Evolutionary conservation across 1,140 invertebrate genomes (phyloP), one percentile per base, ranked within the genome.

Genomic region (Drosophila ironensis): DNA sequence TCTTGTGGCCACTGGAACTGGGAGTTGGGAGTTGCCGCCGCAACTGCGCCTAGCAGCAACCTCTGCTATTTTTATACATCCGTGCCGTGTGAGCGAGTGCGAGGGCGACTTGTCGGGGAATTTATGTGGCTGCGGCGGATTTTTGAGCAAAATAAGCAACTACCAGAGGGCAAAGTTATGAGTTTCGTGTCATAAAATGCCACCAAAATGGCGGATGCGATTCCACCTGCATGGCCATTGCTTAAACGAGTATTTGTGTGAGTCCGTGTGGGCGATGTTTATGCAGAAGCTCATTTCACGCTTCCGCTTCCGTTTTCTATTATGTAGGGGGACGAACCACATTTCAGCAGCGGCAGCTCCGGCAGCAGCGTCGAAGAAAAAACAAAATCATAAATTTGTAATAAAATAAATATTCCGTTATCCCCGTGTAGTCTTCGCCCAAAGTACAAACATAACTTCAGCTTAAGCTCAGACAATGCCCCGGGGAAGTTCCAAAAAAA

Each of bases 371-470:
- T 12, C 25, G 22, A 27, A 50, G 53, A 60, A 86, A 86, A 86
- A 86, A 86, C 80, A 86, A 86, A 86, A 86, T 86, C 80, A 86
- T 86, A 86, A 86, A 86, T 86, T 86, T 53, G 44, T 72, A 87
- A 86, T 86, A 80, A 86, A 80, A 86, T 86, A 86, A 86, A 86
- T 86, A 80, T 86, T 74, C 73, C 72, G 59, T 86, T 84, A 84
- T 84, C 73, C 68, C 40, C 37, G 57, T 71, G 38, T 61, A 37
- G 68, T 48, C 33, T 46, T 46, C 44, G 54, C 52, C 63, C 67
- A 47, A 53, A 47, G 64, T 52, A 69, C 45, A 51, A 67, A 52
- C 61, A 78, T 82, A 78, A 84, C 68, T 82, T 69, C 20, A 54
- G 45, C 66, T 84, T 77, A 84, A 82, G 73, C 52, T 38, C 8